Evolutionary conservation across 2,888 invertebrate species (phyloP), one percentile per base, ranked within the genome.

Genomic region (Trichopria drosophilae): DNA sequence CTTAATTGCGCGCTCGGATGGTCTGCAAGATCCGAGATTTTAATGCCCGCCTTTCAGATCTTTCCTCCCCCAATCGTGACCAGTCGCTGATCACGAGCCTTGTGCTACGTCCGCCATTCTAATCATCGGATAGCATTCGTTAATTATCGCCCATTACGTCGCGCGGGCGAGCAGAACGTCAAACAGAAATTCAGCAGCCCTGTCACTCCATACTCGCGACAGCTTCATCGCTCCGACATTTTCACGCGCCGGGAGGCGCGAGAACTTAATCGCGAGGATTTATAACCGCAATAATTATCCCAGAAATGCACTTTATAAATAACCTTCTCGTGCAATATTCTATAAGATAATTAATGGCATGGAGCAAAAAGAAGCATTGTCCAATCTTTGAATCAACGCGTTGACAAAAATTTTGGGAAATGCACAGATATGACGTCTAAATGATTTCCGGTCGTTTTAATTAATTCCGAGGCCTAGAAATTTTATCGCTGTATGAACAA

Each of bases 111-210:
- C 34, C 51, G 51, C 44, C 42, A 47, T 41, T 48, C 55, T 57
- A 57, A 57, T 57, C 55, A 42, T 31, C 26, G 42, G 46, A 43
- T 55, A 51, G 43, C 37, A 10, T 35, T 51, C 46, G 40, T 52
- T 57, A 57, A 57, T 57, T 57, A 54, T 49, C 36, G 45, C 50
- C 52, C 52, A 52, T 57, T 55, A 57, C 51, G 24, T 24, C 22
- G 44, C 41, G 29, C 13, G 32, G 24, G 36, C 26, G n/a, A n/a
- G 19, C 31, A 41, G 20, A 41, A 18, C 7, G 45, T 22, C 40
- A 18, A 43, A 35, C 41, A 44, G 49, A 53, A 51, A 51, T 53
- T 51, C 53, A 53, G 46, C 46, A 49, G 48, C 29, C 41, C n/a
- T n/a, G n/a, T n/a, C n/a, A n/a, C n/a, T n/a, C n/a, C n/a, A n/a